Base-by-base conservation (phyloP, 2,888 invertebrate species). In the Stegana nigrithorax region DNA sequence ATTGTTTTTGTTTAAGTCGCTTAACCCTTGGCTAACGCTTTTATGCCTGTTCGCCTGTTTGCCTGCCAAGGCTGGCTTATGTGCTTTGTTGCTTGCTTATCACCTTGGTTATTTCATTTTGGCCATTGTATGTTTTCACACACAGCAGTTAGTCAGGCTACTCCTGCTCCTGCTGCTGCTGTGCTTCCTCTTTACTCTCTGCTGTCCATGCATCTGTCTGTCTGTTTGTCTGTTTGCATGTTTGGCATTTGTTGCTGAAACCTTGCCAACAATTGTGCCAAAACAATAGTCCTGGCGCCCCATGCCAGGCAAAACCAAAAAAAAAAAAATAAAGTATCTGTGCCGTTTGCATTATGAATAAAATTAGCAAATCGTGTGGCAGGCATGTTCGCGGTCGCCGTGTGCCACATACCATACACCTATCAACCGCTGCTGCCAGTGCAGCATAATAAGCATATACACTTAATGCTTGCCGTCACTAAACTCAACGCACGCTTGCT, bases 101-200 rank as follows among this genome's bases (percentile, higher is more conserved):
- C 70, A 69, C 81, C 78, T 78, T 77, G 81, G 79, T 72, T 79
- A 79, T 79, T 80, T 81, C 80, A 81, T 81, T n/a, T 80, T 83
- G 75, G 83, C 82, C 83, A 84, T 84, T 84, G 84, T 84, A 83
- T 84, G 84, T 83, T 83, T 84, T 84, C 82, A 75, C 73, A 78
- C 82, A 81, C 81, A 78, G 36, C 12, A 12, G 5, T 14, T 51
- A 65, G 29, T 63, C 59, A 29, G 55, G 55, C 39, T n/a, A n/a
- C n/a, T n/a, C n/a, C n/a, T n/a, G n/a, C n/a, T n/a, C 76, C 73
- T 71, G 70, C 59, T 64, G 66, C 44, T 60, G 64, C 66, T 67
- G 67, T 57, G 59, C 70, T 42, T 72, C 71, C 75, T 65, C 71
- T 75, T 77, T 75, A 73, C 72, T 70, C 65, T 65, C 73, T 65